Percentiles rank a stretch among this genome's conserved stretches.
Conservation (phyloP, 2,797 vertebrate genomes). For the Sternotherus odoratus region DNA sequence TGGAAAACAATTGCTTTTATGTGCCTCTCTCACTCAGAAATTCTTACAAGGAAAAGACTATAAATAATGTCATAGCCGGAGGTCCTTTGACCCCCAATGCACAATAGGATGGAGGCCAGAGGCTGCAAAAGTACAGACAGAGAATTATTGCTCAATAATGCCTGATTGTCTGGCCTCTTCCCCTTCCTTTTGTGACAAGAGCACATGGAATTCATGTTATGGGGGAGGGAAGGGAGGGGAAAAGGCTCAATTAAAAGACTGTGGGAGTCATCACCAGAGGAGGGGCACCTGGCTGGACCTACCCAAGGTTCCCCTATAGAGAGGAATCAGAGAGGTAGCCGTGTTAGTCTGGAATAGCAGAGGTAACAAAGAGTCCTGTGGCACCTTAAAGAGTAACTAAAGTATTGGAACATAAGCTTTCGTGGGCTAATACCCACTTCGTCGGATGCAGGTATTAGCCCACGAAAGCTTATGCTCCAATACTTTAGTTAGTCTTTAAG, state of each 20-base stretch:
- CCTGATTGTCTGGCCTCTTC: rapidly evolving
- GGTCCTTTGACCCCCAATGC: too few relatives aligned
- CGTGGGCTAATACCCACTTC: too few relatives aligned
- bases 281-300: rapidly evolving
- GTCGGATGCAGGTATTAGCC: too few relatives aligned
- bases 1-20: not conserved
- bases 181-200: rapidly evolving
- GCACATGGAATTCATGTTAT: rapidly evolving
- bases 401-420: too few relatives aligned
- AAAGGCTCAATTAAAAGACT: rapidly evolving
- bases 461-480: too few relatives aligned
- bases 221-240: not conserved
- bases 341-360: too few relatives aligned
- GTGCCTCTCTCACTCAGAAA: not conserved
- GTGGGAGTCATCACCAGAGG: not conserved
- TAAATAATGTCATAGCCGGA: not conserved
- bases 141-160: not conserved
- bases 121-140: too few relatives aligned
- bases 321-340: too few relatives aligned
- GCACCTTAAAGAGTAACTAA: too few relatives aligned
- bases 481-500: too few relatives aligned
- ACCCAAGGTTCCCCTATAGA: not conserved
- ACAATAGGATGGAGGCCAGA: too few relatives aligned
- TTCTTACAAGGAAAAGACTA: not conserved
- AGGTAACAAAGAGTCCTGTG: too few relatives aligned